Evolutionary conservation across 2,888 invertebrate genomes (phyloP), one percentile per base, ranked within the genome.

Genomic region (Orthonychiurus folsomi): DNA sequence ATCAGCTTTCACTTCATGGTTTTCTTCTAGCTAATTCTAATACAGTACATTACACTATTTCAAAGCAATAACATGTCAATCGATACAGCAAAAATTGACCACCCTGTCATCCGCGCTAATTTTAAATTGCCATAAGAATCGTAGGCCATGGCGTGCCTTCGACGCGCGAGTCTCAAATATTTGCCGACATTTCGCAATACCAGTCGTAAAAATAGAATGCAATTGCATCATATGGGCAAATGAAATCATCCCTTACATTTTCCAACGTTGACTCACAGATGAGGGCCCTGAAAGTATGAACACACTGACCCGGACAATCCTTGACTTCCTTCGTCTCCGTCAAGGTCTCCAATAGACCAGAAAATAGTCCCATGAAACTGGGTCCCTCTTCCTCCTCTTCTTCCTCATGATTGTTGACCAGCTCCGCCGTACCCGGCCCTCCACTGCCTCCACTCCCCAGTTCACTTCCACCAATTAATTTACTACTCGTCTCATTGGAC

Each of bases 261-360:
- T 67, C 63, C 5, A 63, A 27, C n/a, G 65, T 61, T 27, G 54
- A 58, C 53, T 67, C 67, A 26, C 67, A 67, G 62, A 67, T 67
- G 55, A 67, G 63, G 1, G 67, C 63, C 21, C 65, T 50, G 3
- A 65, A 59, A 1, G 63, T 55, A 59, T 65, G 65, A 25, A 67
- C 63, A 50, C 67, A 67, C 61, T 67, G 63, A 23, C 67, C 67
- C 5, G 65, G 65, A 50, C 67, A 67, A 48, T 61, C 62, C 27
- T 78, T 88, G 88, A 63, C 86, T 83, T 77, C 89, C 64, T 86
- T 89, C 64, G 91, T 90, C 68, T 86, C 88, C 64, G 91, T 89
- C 75, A 92, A 84, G 27, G 89, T 86, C 74, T 91, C 90, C 74
- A 92, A 79, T 3, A 92, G 81, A 62, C 66, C 66, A 47, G 58